Base-by-base conservation (phyloP, 2,113 vertebrate genomes). In the Pangasianodon hypophthalmus region DNA sequence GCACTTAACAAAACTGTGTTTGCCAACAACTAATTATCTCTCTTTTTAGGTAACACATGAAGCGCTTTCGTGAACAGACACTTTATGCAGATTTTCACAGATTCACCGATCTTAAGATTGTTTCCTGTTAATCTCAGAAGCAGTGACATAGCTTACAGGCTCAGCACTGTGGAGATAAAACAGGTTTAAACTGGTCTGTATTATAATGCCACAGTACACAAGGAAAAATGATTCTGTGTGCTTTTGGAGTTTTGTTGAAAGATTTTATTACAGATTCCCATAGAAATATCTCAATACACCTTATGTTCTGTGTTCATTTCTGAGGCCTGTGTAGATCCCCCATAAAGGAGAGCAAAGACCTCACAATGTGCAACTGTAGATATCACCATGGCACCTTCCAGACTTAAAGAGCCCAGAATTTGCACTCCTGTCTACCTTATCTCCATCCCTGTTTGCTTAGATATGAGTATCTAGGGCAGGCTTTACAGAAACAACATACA, bases 341-440 rank as follows among this genome's bases (percentile, higher is more conserved):
- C 46, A 85, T 67, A 85, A 85, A 85, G 60, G 41, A 32, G 14
- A 50, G 44, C 41, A 85, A 48, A 85, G 60, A 48, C 62, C 41
- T 85, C 82, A 64, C 83, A 85, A 50, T 69, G 60, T 69, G 60
- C 84, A 85, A 85, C 26, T 84, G 4, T 62, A 62, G 83, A 84
- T 84, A 84, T 64, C 60, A 46, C 24, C 14, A 24, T 69, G 44
- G 29, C 84, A 67, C 84, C 26, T 69, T 67, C 60, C 46, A 50
- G 44, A 24, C 14, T 85, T 26, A 62, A 85, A 64, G 16, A 46
- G 60, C 60, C 41, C 60, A 85, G 24, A 67, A 67, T 50, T 62
- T 85, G 24, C 62, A 67, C 62, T 69, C 44, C 44, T 69, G 60
- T 85, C 60, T 62, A 50, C 44, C 62, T 85, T 85, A 85, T 85